Base-by-base conservation (phyloP, 2,797 vertebrate species). In the Catostomus latipinnis region DNA sequence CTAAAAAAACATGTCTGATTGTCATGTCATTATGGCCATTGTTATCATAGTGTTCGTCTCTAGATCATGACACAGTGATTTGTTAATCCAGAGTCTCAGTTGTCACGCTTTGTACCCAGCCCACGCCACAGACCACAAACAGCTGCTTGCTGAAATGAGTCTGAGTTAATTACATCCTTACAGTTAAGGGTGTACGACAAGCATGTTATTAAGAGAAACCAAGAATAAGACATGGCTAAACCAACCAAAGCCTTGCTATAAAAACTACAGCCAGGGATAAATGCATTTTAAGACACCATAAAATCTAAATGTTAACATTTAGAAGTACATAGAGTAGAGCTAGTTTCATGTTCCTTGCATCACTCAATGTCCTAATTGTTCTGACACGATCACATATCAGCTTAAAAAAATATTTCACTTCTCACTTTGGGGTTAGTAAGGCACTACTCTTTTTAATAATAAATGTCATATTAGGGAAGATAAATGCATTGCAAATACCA, bases 141-240 rank as follows among this genome's bases (percentile, higher is more conserved):
- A 70, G 70, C 76, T 75, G 80, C 83, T 82, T 48, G 49, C 53
- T 3, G 50, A 74, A 84, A 67, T 34, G 22, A 66, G 76, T 68
- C 48, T 43, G 54, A 52, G 43, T 12, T 85, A 87, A 87, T 85
- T 82, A 79, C 71, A 85, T 46, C 53, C 73, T 82, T 43, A 5
- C 73, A 46, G 65, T 67, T 48, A 70, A 22, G 66, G 49, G 67
- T 43, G 48, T 63, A 71, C 56, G 75, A 70, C 76, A 48, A 78
- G 63, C 62, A 68, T 85, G 82, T 81, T 66, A 87, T 82, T 85
- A 82, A 56, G 54, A 78, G 76, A 78, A 63, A 56, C 43, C 81
- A 56, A 53, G 34, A 50, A 53, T 80, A 76, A 74, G 74, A 77
- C n/a, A 5, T 9, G 11, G 71, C 43, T 62, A 60, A 81, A 16